Conservation (phyloP, 2,888 invertebrate genomes). For the Drosophila hawaiiensis region DNA sequence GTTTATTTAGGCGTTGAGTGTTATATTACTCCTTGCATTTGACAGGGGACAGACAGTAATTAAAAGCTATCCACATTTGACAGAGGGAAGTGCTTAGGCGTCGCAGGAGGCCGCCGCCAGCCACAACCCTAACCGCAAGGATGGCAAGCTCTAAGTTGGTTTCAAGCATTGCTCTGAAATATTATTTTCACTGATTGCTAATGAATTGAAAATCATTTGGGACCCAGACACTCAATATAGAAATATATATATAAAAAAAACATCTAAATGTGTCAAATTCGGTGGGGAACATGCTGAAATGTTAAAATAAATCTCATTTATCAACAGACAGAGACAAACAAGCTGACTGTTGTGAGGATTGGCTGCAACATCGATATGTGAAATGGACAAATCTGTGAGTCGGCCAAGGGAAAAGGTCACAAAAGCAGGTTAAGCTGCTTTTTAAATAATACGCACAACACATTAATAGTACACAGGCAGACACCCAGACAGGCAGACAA, state of each 20-base stretch:
- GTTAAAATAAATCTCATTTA: conserved; percentile 73
- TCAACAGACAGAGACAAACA: conserved; percentile 37
- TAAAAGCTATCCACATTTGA: conserved; percentile 5
- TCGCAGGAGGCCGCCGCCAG: background rate
- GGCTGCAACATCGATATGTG: conserved; percentile 40
- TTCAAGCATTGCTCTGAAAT: conserved; percentile 10
- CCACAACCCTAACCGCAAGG: background rate
- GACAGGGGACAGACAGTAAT: conserved; percentile 9
- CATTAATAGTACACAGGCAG: conserved; percentile 43
- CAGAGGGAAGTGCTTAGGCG: background rate
- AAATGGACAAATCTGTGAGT: conserved; percentile 66
- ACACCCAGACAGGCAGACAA: conserved; percentile 10
- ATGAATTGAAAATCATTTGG: conserved; percentile 65
- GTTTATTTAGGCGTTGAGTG: background rate
- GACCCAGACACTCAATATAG: background rate
- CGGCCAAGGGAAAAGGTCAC: conserved; percentile 76
- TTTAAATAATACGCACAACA: conserved; percentile 73
- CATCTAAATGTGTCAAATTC: conserved; percentile 13
- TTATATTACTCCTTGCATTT: background rate
- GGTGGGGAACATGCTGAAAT: conserved; percentile 20
- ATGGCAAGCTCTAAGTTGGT: background rate
- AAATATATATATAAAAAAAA: background rate
- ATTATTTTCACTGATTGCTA: conserved; percentile 61
- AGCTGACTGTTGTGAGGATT: conserved; percentile 12
- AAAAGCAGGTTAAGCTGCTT: conserved; percentile 80